Base-by-base conservation (phyloP, 1,140 invertebrate species). In the Teleogryllus occipitalis region DNA sequence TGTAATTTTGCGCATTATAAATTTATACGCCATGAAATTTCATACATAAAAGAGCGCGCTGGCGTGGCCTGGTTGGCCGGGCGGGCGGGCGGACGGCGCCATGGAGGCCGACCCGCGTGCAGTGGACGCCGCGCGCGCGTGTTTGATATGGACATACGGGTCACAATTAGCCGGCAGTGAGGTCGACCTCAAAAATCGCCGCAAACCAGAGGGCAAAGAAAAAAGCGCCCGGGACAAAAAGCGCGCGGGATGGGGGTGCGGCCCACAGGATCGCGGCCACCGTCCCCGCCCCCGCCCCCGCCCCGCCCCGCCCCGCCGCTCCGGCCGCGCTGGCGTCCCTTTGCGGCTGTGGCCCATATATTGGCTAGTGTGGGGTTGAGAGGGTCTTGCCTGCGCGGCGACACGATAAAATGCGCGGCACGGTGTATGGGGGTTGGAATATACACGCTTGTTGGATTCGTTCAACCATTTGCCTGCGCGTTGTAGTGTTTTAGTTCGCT, bases 171-270 rank as follows among this genome's bases (percentile, higher is more conserved):
- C 54, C 54, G 18, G 54, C 18, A 14, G 54, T 65, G 54, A 65
- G 54, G 54, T 65, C 54, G 54, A 65, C 54, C 54, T 65, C 54
- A 65, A 3, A 65, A 65, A 65, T 3, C 7, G 54, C 54, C 54
- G 54, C 54, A 65, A 65, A 65, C 54, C 54, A 65, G 54, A 65
- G 54, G 54, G 54, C 54, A 65, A 65, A 65, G 54, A 65, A 65
- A 65, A 65, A 65, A 65, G 18, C 18, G 54, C 0, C 10, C 0
- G 54, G 54, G 54, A 65, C 54, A 65, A 65, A 54, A 65, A 65
- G 54, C 18, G 54, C 54, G 1, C 54, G 10, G 49, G 54, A 65
- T 65, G 10, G 54, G 54, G 54, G 54, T 65, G 10, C 18, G 10
- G 54, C 54, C 54, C 54, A 65, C 54, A 18, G 54, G 54, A 65